Base-by-base conservation (phyloP, 2,113 vertebrate species). In the Zosterops japonicus region DNA sequence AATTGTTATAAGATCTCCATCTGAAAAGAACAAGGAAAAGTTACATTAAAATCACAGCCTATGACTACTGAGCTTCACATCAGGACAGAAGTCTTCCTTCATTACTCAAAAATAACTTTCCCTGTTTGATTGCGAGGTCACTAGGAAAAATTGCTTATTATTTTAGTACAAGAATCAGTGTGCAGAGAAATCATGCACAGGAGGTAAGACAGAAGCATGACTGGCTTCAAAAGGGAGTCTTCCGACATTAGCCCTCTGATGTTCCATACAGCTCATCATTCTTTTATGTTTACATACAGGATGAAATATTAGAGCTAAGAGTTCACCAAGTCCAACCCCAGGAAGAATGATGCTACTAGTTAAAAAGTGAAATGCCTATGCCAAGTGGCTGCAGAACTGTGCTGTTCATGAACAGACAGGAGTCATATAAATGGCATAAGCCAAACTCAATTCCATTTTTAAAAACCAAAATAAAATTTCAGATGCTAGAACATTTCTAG, bases 1-100 rank as follows among this genome's bases (percentile, higher is more conserved):
- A 97, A 99, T 99, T 69, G 99, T 99, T 97, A 99, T 99, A 96
- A 99, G 99, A 97, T 99, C 99, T 94, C 99, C 99, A 98, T 99
- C 99, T 99, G 95, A 35, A 98, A 98, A 95, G 28, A 95, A 84
- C 5, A 76, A 25, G 31, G 57, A 77, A 77, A 74, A 63, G 39
- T 49, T 81, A n/a, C 2, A 52, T 93, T 94, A 89, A 92, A 92
- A 60, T 47, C 56, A 92, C 47, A 80, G 28, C 35, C 59, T 46
- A 6, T 57, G 47, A 76, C 24, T 52, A 52, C 42, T 36, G 41
- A 76, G 59, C 31, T 56, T 79, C 50, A 65, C 0, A 2, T 28
- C 28, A 87, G 8, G 35, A 36, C 36, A 59, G n/a, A 79, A 76
- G 4, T 6, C 2, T 42, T 82, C 60, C 19, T 57, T 74, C 19